Evolutionary conservation across 1,140 invertebrate species (phyloP), one percentile per base, ranked within the genome.

Genomic region (Oryctes rhinoceros): DNA sequence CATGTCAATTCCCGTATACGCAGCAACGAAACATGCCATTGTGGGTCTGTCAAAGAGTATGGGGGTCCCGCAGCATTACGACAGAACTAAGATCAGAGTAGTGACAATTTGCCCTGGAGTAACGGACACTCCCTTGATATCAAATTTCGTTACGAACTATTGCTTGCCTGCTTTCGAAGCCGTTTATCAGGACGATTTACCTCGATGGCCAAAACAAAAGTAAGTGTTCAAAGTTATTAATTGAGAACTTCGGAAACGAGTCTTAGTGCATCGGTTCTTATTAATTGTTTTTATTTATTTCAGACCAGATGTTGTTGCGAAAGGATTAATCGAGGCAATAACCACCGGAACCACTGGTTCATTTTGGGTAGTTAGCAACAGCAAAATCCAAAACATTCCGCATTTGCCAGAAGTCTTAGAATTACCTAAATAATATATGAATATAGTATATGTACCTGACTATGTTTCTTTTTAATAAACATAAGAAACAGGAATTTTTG

Each of bases 321-420:
- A 87, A 44, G 88, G 86, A 24, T 78, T 90, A 75, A 83, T 90
- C n/a, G 86, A 88, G 5, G 81, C 88, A 49, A 88, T 90, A 39
- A 86, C 85, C 48, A 86, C 87, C 53, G 89, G 88, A 0, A 84
- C 87, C 47, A 90, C 88, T 49, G 88, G 88, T 10, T 89, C 86
- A 30, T 82, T 89, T 1, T 90, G 89, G 89, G 87, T 90, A 15
- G 84, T 83, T 71, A 78, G 80, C 44, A 76, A 67, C 47, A 78
- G 78, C 15, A 67, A 80, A 59, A 59, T 75, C 35, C 65, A 35
- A 35, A 35, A 71, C 3, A 11, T 18, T 37, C 20, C 20, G 35
- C 65, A 71, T 15, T 24, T 71, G 1, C 65, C 65, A 11, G 65
- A 71, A 71, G 65, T 71, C 35, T 67, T 67, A 20, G 65, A 71